These are phyloP conservation scores for Melanotaenia maccullochi DNA, from an alignment of 2,797 vertebrate genomes.

Conservation along the genomic window DNA sequence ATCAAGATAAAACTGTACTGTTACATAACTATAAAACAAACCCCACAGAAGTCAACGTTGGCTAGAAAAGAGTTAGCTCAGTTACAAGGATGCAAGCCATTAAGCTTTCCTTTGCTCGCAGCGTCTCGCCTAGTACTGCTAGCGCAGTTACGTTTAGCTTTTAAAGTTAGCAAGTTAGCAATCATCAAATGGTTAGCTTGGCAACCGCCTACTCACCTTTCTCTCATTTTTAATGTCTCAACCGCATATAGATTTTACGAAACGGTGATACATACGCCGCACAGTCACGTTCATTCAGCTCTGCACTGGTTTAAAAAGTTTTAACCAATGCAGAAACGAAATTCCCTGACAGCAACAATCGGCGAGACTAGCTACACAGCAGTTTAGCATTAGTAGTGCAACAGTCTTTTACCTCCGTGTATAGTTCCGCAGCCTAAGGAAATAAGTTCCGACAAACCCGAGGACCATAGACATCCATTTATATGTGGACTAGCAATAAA, in stretches of 20 bases:
- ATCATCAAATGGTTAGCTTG: constrained; percentile 19
- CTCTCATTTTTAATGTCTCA: constrained; percentile 69
- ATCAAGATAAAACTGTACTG: neutral
- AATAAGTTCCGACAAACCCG: constrained; percentile 39
- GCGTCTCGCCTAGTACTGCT: constrained; percentile 4
- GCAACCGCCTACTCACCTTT: constrained; percentile 68
- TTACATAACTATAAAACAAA: neutral
- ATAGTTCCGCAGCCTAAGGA: neutral
- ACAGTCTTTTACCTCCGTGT: constrained; percentile 49
- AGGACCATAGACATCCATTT: neutral
- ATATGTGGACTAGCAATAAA: neutral
- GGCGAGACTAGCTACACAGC: constrained; percentile 53
- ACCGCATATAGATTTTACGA: constrained; percentile 12
- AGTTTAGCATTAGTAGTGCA: constrained; percentile 55
- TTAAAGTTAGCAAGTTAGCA: constrained; percentile 40
- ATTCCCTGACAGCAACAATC: constrained; percentile 39
- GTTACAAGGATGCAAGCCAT: constrained; percentile 12
- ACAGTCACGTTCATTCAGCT: constrained; percentile 38
- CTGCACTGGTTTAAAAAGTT: neutral
- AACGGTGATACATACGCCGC: neutral
- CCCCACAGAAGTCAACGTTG: neutral
- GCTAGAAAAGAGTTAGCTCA: constrained; percentile 14
- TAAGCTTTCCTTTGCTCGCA: constrained; percentile 10
- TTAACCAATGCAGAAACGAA: neutral
- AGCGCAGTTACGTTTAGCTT: constrained; percentile 18